phyloP scores from a whole-genome alignment of 1,140 invertebrate genomes.

The Ceratosolen fusciceps region DNA sequence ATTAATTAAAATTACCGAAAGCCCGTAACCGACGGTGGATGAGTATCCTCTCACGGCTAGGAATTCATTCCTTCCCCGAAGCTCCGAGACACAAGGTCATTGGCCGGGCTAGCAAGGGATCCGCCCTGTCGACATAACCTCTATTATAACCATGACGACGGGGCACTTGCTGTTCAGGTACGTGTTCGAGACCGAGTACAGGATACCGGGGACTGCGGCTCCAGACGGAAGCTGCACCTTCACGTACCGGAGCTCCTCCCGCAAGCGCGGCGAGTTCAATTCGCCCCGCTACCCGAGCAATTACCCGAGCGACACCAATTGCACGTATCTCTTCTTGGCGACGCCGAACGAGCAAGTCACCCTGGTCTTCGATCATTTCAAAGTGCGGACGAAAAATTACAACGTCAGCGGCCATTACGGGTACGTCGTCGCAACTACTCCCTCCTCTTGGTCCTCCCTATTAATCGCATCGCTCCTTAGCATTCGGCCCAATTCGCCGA shows the following conservation, averaged over 20 bases:
- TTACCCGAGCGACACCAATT: conserved; percentile 94
- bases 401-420: conserved; percentile 75
- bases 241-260: conserved; percentile 87
- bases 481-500: too few relatives aligned
- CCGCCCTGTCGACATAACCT: too few relatives aligned
- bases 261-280: conserved; percentile 92
- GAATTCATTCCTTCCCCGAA: too few relatives aligned
- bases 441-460: too few relatives aligned
- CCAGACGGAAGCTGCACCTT: conserved; percentile 92
- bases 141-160: too few relatives aligned
- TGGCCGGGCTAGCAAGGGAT: too few relatives aligned
- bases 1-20: too few relatives aligned
- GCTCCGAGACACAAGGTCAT: too few relatives aligned
- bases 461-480: too few relatives aligned
- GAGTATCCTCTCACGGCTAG: too few relatives aligned
- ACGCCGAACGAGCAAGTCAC: conserved; percentile 91
- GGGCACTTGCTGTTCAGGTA: conserved; percentile 70
- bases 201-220: conserved; percentile 93
- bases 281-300: conserved; percentile 95
- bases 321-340: conserved; percentile 90
- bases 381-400: conserved; percentile 80
- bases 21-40: too few relatives aligned
- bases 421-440: conserved; percentile 68
- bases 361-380: conserved; percentile 93
- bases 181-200: conserved; percentile 91